Evolutionary conservation across 2,113 vertebrate genomes (phyloP).

Genomic region (Struthidea cinerea): DNA sequence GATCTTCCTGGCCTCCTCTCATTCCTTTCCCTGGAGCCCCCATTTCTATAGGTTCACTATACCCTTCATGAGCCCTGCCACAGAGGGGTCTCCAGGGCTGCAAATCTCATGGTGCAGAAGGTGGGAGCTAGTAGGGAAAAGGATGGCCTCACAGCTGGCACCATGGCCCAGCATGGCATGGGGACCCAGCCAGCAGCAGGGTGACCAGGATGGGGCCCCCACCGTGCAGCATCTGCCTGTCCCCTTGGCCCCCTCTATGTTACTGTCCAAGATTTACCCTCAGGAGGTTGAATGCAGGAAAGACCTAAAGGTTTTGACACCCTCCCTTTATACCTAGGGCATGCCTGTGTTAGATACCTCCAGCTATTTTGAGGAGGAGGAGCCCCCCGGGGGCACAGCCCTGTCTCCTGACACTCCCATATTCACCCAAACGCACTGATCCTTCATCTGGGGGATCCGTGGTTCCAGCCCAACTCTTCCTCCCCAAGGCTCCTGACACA

Average conservation of each 20-base stretch:
- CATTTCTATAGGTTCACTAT: background rate
- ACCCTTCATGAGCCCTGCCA: background rate
- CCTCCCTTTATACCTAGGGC: background rate
- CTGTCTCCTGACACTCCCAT: background rate
- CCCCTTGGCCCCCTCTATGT: background rate
- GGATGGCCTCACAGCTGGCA: background rate
- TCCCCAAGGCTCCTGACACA: accelerated
- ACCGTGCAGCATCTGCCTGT: background rate
- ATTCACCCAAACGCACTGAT: background rate
- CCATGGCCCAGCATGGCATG: background rate
- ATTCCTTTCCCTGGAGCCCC: background rate
- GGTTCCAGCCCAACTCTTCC: background rate
- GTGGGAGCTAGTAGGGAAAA: background rate
- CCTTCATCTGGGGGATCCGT: background rate
- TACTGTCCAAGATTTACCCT: background rate
- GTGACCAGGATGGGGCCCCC: accelerated
- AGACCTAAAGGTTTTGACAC: background rate
- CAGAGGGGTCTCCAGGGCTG: background rate
- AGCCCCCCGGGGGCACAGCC: accelerated
- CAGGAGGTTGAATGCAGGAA: background rate
- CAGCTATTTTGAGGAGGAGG: background rate
- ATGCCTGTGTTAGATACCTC: background rate
- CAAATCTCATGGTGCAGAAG: background rate
- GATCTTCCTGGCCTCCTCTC: background rate
- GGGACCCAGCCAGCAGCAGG: background rate